Evolutionary conservation across 2,888 invertebrate genomes (phyloP).

Genomic region (Scotopteryx bipunctaria): DNA sequence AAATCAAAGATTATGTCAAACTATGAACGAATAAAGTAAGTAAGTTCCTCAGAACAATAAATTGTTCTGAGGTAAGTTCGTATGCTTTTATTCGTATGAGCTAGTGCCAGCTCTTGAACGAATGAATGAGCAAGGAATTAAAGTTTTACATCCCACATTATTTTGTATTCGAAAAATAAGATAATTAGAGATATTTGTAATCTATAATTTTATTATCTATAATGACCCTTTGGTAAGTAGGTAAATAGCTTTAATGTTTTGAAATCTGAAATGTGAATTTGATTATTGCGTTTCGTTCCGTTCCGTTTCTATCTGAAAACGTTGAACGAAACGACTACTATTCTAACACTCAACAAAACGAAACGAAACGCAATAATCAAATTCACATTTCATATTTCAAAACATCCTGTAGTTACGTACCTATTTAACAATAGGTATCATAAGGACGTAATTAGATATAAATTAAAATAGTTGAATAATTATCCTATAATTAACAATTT

Average conservation of each 20-base stretch:
- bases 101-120: too few species aligned
- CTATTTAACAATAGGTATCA: background rate
- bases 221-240: background rate
- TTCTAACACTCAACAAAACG: background rate
- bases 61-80: too few species aligned
- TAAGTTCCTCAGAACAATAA: too few species aligned
- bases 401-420: slow-evolving; percentile 7
- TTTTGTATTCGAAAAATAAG: too few species aligned
- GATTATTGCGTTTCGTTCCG: slow-evolving; percentile 12
- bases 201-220: too few species aligned
- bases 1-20: too few species aligned
- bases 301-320: background rate
- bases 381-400: slow-evolving; percentile 5
- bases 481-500: background rate
- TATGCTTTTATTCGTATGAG: too few species aligned
- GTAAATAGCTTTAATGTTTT: slow-evolving; percentile 7
- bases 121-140: too few species aligned
- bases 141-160: too few species aligned
- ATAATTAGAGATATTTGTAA: too few species aligned
- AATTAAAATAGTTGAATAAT: background rate
- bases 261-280: slow-evolving; percentile 1
- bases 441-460: background rate
- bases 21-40: too few species aligned
- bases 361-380: slow-evolving; percentile 13
- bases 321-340: too few species aligned